Percentiles rank a stretch among this genome's conserved stretches.
Evolutionary conservation across 2,888 invertebrate species (phyloP).

Genomic region (Cryptocheilus praepositus): DNA sequence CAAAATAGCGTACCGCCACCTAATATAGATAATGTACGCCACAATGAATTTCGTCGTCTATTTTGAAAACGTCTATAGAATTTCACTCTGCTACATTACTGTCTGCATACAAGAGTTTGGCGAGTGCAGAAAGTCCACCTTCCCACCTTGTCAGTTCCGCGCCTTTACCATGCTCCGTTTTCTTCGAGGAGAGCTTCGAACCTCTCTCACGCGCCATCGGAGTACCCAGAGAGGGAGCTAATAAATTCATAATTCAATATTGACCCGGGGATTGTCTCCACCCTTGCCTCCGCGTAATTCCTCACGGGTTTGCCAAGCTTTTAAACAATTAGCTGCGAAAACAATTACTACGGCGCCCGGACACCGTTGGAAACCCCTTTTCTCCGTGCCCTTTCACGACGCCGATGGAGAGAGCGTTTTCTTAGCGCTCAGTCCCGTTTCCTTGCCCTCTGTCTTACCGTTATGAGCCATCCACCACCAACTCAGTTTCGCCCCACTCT

Average conservation of each 20-base stretch:
- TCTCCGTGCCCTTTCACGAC: constrained; percentile 20
- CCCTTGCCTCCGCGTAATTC: constrained; percentile 53
- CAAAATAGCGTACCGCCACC: too few relatives aligned
- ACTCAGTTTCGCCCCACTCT: constrained; percentile 3
- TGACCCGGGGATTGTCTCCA: constrained; percentile 66
- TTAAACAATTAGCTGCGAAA: constrained; percentile 68
- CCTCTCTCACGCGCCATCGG: constrained; percentile 40
- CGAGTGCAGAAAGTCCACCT: constrained; percentile 2
- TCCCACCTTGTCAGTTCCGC: constrained; percentile 2
- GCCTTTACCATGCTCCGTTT: constrained; percentile 6
- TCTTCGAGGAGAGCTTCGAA: background rate
- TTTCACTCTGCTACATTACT: too few relatives aligned
- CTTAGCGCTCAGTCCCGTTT: constrained; percentile 36
- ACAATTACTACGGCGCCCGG: constrained; percentile 55
- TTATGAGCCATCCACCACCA: background rate
- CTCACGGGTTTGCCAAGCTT: constrained; percentile 64
- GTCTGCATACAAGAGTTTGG: constrained; percentile 4
- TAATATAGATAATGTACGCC: background rate
- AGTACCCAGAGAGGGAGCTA: constrained; percentile 52
- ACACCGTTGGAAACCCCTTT: constrained; percentile 28
- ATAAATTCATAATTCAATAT: constrained; percentile 73
- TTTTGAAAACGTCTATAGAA: background rate
- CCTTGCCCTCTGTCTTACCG: constrained; percentile 4
- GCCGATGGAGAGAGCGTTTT: constrained; percentile 37
- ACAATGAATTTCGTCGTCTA: background rate